Percentiles rank a stretch among this genome's conserved stretches.
Conservation (phyloP, 2,113 vertebrate species). For the Oostethus manadensis region DNA sequence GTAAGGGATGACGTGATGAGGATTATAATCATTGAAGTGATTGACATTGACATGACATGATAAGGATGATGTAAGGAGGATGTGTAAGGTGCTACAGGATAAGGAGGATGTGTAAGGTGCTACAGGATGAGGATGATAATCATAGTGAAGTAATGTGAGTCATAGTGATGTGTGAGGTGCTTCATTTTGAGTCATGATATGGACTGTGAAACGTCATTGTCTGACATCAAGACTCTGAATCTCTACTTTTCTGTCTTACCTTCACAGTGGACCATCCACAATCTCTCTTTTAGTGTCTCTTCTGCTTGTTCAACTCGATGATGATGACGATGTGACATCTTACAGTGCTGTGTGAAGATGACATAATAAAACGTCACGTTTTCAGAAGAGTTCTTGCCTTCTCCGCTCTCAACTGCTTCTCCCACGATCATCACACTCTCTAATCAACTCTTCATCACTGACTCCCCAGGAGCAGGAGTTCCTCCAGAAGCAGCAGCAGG, state of each 20-base stretch:
- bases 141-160: slow-evolving; percentile 2
- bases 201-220: slow-evolving; percentile 10
- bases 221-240: no score
- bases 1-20: no score
- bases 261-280: slow-evolving; percentile 60
- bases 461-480: slow-evolving; percentile 91
- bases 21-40: no score
- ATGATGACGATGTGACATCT: slow-evolving; percentile 20
- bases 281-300: slow-evolving; percentile 53
- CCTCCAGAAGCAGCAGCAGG: slow-evolving; percentile 96
- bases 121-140: slow-evolving; percentile 13
- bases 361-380: not conserved
- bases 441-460: not conserved
- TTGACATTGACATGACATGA: no score
- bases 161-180: slow-evolving; percentile 11
- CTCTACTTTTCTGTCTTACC: slow-evolving; percentile 27
- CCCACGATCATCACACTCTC: not conserved
- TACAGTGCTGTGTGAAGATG: slow-evolving; percentile 29
- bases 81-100: no score
- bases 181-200: slow-evolving; percentile 42
- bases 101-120: no score
- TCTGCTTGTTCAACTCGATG: slow-evolving; percentile 43
- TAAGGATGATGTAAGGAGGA: no score
- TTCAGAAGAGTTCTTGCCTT: slow-evolving; percentile 15
- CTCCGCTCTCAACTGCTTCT: slow-evolving; percentile 27